Conservation (phyloP, 2,888 invertebrate species). For the Xylota segnis region DNA sequence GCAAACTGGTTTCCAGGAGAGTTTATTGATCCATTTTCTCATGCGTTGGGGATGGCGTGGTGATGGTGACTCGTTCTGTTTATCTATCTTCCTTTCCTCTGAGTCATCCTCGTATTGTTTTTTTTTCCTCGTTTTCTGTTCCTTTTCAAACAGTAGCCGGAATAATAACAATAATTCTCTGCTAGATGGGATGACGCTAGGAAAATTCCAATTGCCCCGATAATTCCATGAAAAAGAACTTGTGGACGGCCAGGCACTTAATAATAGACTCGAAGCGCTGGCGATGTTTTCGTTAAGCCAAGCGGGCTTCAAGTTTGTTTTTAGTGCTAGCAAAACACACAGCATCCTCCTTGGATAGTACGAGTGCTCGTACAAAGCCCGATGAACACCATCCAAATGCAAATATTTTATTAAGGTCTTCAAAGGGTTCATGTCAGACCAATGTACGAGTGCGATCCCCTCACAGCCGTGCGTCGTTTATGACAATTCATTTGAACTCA, state of each 20-base stretch:
- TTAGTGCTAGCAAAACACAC: slow-evolving; percentile 11
- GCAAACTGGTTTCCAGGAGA: slow-evolving; percentile 44
- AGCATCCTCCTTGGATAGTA: slow-evolving; percentile 11
- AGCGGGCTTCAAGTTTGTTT: slow-evolving; percentile 9
- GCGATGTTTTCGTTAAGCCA: slow-evolving; percentile 21
- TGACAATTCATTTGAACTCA: slow-evolving; percentile 63
- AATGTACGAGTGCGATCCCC: slow-evolving; percentile 21
- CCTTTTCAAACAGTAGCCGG: slow-evolving; percentile 37
- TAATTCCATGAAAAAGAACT: slow-evolving; percentile 2
- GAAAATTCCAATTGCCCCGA: slow-evolving; percentile 18
- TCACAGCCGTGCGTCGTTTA: slow-evolving; percentile 32
- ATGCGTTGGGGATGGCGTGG: not conserved
- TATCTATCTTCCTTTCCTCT: slow-evolving; percentile 26
- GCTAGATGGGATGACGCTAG: slow-evolving; percentile 9
- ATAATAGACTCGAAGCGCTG: not conserved
- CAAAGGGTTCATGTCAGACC: slow-evolving; percentile 39
- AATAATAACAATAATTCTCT: slow-evolving; percentile 42
- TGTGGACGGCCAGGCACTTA: slow-evolving; percentile 3
- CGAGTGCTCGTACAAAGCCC: not conserved
- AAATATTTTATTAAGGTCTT: slow-evolving; percentile 56
- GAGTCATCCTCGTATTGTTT: slow-evolving; percentile 30
- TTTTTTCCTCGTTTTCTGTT: not conserved
- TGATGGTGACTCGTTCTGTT: slow-evolving; percentile 18
- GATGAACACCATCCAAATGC: slow-evolving; percentile 49
- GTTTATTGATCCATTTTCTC: slow-evolving; percentile 50